These are phyloP conservation scores for Amniataba percoides DNA, from an alignment of 2,797 vertebrate species.

Conservation along the genomic window DNA sequence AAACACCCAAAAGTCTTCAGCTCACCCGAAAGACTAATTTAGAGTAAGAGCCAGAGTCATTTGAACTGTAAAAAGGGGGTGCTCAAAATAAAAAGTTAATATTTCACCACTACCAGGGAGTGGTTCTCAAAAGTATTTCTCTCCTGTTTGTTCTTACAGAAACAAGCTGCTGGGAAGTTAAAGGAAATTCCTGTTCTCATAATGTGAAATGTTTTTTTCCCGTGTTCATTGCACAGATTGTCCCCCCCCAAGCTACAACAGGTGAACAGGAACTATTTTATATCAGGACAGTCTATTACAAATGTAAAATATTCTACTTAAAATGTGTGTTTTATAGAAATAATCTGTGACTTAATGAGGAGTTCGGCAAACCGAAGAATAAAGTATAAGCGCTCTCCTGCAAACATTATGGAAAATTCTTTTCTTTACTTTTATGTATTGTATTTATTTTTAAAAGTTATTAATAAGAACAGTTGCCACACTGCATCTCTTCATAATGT, in stretches of 20 bases:
- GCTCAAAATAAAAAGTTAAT: constrained; percentile 64
- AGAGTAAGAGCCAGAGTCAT: neutral
- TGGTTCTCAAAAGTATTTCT: constrained; percentile 22
- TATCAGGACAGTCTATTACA: neutral
- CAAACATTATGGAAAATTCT: neutral
- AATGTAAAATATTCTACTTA: neutral
- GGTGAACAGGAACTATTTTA: neutral
- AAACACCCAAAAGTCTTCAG: neutral
- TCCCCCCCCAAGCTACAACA: neutral
- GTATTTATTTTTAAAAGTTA: neutral
- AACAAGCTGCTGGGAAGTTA: neutral
- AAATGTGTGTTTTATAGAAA: neutral
- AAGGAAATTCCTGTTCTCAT: constrained; percentile 2
- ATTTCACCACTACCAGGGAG: constrained; percentile 70
- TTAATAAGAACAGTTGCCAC: neutral
- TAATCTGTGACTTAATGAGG: neutral
- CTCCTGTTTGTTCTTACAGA: neutral
- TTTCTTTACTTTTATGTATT: neutral
- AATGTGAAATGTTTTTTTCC: neutral
- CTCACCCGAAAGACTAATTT: neutral
- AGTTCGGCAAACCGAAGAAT: neutral
- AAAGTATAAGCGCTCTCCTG: neutral
- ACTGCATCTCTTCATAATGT: neutral
- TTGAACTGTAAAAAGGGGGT: constrained; percentile 13
- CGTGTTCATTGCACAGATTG: too few species aligned